Evolutionary conservation across 2,888 invertebrate species (phyloP).

Genomic region (Trachelus tabidus): DNA sequence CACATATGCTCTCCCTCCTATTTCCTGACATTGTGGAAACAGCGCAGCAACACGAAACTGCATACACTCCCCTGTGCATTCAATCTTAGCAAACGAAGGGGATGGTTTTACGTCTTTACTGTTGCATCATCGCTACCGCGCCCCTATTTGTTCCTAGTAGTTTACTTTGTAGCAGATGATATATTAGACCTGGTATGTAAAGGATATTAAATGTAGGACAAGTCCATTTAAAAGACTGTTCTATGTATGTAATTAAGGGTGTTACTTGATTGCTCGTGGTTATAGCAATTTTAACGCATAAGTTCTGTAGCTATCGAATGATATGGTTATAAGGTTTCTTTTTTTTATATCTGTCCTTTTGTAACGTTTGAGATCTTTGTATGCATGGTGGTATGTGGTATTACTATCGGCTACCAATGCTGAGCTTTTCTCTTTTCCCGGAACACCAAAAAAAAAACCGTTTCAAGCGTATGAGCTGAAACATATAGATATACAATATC

Average conservation of each 20-base stretch:
- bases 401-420: neutral
- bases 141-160: neutral
- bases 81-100: neutral
- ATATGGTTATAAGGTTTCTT: neutral
- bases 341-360: neutral
- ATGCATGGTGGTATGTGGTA: neutral
- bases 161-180: neutral
- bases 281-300: no score
- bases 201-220: neutral
- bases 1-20: slow-evolving; percentile 33
- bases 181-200: neutral
- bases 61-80: slow-evolving; percentile 16
- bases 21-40: slow-evolving; percentile 22
- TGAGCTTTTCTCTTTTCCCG: neutral
- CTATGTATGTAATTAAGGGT: neutral
- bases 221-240: neutral
- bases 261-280: neutral
- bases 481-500: neutral
- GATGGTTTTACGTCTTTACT: neutral
- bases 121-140: neutral
- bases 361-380: neutral
- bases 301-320: no score
- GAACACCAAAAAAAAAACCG: neutral
- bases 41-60: slow-evolving; percentile 33
- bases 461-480: neutral